Conservation (phyloP, 2,888 invertebrate genomes). For the Schizaphis graminum region DNA sequence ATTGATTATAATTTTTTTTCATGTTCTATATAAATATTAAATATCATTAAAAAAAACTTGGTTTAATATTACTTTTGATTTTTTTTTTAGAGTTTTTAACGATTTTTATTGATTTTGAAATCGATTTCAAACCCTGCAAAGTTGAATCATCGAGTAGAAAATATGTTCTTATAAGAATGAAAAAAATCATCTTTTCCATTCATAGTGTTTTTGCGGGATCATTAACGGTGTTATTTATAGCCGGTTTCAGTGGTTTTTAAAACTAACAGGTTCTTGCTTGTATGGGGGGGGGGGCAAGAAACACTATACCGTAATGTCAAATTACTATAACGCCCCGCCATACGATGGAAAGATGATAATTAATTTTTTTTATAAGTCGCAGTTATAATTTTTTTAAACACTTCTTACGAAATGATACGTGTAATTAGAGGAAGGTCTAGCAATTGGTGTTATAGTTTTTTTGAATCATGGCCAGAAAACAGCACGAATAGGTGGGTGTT, state of each 20-base stretch:
- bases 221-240: constrained; percentile 59
- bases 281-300: not conserved
- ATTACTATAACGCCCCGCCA: constrained; percentile 47
- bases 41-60: not conserved
- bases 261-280: constrained; percentile 51
- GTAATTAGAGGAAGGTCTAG: constrained; percentile 49
- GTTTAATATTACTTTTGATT: not conserved
- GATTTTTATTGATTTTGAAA: not conserved
- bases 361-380: constrained; percentile 44
- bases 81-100: not conserved
- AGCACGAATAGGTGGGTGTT: not conserved
- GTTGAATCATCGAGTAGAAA: not conserved
- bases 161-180: not conserved
- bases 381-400: constrained; percentile 58
- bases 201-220: constrained; percentile 28
- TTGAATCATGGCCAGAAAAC: constrained; percentile 54
- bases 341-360: constrained; percentile 41
- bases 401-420: constrained; percentile 60
- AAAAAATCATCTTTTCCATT: constrained; percentile 39
- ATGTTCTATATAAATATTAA: not conserved
- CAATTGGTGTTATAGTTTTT: constrained; percentile 33
- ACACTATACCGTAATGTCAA: constrained; percentile 52
- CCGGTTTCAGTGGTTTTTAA: constrained; percentile 28
- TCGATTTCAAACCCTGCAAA: not conserved
- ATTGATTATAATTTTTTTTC: not conserved